Conservation (phyloP, 2,888 invertebrate species). For the Lydus trimaculatus region DNA sequence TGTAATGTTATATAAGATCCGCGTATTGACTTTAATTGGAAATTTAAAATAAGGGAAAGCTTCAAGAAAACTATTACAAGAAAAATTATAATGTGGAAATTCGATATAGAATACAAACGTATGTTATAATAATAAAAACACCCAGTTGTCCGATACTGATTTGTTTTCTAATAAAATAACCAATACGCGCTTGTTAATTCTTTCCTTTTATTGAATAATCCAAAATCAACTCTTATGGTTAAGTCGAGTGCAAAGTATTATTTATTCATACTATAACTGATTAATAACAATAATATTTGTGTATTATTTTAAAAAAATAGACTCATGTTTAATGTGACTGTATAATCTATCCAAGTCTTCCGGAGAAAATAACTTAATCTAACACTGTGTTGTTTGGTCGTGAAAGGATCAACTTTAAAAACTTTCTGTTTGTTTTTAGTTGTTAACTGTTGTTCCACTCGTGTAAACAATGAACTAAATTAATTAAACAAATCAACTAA, state of each 20-base stretch:
- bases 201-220: background rate
- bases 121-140: background rate
- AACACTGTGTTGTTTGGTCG: background rate
- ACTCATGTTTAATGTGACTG: background rate
- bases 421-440: slow-evolving; percentile 4
- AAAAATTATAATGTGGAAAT: slow-evolving; percentile 1
- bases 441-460: background rate
- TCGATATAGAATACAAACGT: background rate
- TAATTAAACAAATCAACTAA: slow-evolving; percentile 1
- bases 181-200: background rate
- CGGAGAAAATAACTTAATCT: background rate
- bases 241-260: background rate
- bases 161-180: background rate
- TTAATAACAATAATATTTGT: background rate
- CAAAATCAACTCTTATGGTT: background rate
- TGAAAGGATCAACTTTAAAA: background rate
- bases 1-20: background rate
- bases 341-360: background rate
- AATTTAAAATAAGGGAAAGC: slow-evolving; percentile 1
- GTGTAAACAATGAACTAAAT: background rate
- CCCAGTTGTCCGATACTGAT: background rate
- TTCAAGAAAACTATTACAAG: background rate
- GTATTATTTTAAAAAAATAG: background rate
- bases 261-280: background rate
- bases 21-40: background rate